Base-by-base conservation (phyloP, 2,797 vertebrate genomes). In the Notoglanidium macrostoma region DNA sequence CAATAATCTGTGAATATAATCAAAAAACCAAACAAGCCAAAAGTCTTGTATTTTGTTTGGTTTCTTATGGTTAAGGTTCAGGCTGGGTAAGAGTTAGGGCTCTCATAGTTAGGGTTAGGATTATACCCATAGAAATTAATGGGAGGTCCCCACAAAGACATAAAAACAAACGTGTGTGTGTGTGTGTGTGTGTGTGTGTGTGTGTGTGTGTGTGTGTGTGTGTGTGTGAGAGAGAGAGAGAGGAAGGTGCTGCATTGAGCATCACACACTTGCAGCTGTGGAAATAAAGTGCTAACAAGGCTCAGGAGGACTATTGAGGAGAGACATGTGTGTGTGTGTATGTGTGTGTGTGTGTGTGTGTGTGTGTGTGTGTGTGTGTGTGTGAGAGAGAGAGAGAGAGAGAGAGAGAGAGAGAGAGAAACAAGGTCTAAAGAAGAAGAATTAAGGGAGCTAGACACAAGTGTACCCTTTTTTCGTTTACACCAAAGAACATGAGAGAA, bases 261-360 rank as follows among this genome's bases (percentile, higher is more conserved):
- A 7, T 70, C 67, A 78, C n/a, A 54, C n/a, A 32, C 12, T 32
- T 77, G 17, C 68, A 70, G 23, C 49, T 77, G 74, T 29, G 49
- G 74, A 51, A 54, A 29, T 51, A 54, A 49, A 77, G 49, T 77
- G 26, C 46, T n/a, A 29, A 77, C 23, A 51, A 76, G 40, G 9
- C 46, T 54, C 23, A 51, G 29, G 1, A 77, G 15, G n/a, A 55
- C 51, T n/a, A 23, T 17, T 5, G 26, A 54, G n/a, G 23, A 77
- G 44, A 29, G 26, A 26, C 7, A 12, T 99, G 93, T 99, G 98
- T 83, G 98, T 98, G 40, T 40, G 40, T 40, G 40, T 40, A 35
- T 35, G 35, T 44, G 72, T 51, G 72, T 74, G 72, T 74, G 15
- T 74, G 72, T 10, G 1, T 76, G 73, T 76, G 73, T 51, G 73